Evolutionary conservation across 1,140 invertebrate species (phyloP).

Genomic region (Trichogramma pretiosum): DNA sequence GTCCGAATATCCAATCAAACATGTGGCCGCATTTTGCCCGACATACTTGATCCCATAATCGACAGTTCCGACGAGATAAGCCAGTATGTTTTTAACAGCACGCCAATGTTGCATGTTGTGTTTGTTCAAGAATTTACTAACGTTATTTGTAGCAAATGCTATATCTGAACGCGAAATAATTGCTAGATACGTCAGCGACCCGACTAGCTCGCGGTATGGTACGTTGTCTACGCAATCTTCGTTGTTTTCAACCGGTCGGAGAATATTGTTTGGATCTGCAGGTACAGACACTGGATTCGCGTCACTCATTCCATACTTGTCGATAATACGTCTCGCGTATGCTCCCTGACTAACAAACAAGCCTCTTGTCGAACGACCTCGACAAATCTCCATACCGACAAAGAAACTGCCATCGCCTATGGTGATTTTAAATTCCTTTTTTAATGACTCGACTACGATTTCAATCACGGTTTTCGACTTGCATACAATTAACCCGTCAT

Average conservation of each 20-base stretch:
- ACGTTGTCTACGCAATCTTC: not conserved
- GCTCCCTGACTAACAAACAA: no score
- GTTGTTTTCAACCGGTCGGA: not conserved
- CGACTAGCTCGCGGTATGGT: constrained; percentile 30
- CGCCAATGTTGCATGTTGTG: constrained; percentile 27
- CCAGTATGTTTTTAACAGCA: constrained; percentile 33
- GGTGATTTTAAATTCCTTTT: not conserved
- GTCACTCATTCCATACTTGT: no score
- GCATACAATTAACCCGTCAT: no score
- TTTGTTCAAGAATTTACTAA: constrained; percentile 28
- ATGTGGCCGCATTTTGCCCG: not conserved
- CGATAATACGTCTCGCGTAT: no score
- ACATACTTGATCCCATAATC: constrained; percentile 17
- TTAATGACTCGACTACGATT: no score
- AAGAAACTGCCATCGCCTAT: no score
- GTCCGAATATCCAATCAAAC: constrained; percentile 17
- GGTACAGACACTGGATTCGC: no score
- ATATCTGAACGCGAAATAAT: constrained; percentile 35
- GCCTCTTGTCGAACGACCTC: no score
- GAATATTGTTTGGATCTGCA: no score
- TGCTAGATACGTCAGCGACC: constrained; percentile 35
- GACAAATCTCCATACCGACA: no score
- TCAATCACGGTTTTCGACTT: no score
- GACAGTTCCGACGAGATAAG: constrained; percentile 36
- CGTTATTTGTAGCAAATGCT: constrained; percentile 29